A percentile compares a stretch with the other conserved stretches of the same genome.
These are phyloP conservation scores for Lampris megalopsis DNA, from an alignment of 2,113 vertebrate genomes.

Conservation along the genomic window DNA sequence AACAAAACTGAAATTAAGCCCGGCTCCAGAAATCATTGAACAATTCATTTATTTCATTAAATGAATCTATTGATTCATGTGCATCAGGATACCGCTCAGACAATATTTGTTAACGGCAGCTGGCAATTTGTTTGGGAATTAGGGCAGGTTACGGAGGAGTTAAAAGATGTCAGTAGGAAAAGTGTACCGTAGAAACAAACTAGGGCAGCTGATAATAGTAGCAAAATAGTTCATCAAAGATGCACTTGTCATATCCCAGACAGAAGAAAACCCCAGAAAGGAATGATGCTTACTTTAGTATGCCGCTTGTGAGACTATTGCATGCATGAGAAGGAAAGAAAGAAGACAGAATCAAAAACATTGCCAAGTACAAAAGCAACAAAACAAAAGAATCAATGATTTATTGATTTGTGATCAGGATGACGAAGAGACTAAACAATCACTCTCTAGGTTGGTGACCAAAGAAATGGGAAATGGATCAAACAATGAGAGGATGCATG, in stretches of 20 bases:
- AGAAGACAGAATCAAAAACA: slow-evolving; percentile 72
- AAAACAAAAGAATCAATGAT: slow-evolving; percentile 30
- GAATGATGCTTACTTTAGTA: slow-evolving; percentile 91
- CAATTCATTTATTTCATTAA: no score
- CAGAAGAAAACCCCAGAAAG: slow-evolving; percentile 58
- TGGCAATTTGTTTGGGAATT: background rate
- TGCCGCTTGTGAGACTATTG: slow-evolving; percentile 90
- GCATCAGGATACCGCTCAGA: background rate
- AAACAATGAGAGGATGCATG: background rate
- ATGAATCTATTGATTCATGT: no score
- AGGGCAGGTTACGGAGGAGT: background rate
- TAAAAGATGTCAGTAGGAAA: background rate
- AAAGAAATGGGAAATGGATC: background rate
- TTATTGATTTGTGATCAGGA: background rate
- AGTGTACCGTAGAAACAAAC: background rate
- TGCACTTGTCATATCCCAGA: background rate
- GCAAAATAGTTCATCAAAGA: background rate
- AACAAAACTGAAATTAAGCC: no score
- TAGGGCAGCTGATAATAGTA: slow-evolving; percentile 7
- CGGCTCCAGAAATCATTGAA: no score
- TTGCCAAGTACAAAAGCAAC: slow-evolving; percentile 22
- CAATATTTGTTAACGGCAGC: no score
- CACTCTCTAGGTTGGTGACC: background rate
- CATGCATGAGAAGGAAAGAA: slow-evolving; percentile 83
- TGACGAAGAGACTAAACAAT: background rate